Evolutionary conservation across 2,797 vertebrate genomes (phyloP), one percentile per base, ranked within the genome.

Genomic region (Champsocephalus esox): DNA sequence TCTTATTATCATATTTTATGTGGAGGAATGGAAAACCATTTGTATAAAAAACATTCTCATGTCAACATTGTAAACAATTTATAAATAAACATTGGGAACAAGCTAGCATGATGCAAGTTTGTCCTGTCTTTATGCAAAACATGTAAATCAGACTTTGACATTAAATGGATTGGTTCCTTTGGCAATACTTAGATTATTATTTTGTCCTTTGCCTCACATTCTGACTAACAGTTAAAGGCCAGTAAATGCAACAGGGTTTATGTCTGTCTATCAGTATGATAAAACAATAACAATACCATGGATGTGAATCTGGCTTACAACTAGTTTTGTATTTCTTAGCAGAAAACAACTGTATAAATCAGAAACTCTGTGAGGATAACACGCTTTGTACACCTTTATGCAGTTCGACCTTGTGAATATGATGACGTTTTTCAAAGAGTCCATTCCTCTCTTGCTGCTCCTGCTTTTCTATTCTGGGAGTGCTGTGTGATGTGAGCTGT

Each of bases 381-480:
- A 43, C 21, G 11, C 9, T 75, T 80, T 78, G 50, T 68, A 9
- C 34, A 2, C 58, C 59, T 65, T 75, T 54, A 32, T 66, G 38
- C 45, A 62, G 46, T 72, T 73, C 82, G 81, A 86, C 80, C 83
- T 83, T 87, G 59, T 70, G 57, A 75, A 73, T 63, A 34, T 56
- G 56, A 82, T 75, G 60, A 24, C 77, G 52, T 55, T 44, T 80
- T 77, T 79, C 59, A 64, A 82, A 77, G 52, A 68, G 52, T 64
- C 28, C 14, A 4, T 52, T 70, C 12, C 17, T 63, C 59, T 76
- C 32, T 56, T 77, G 50, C 77, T 72, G 44, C 55, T 73, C 45
- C 52, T 75, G 75, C 66, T 75, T 85, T 84, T 87, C 84, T 90
- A 88, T 90, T 88, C 84, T 88, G 82, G 80, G 83, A 79, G 46